Base-by-base conservation (phyloP, 2,797 vertebrate species). In the Limosa lapponica region DNA sequence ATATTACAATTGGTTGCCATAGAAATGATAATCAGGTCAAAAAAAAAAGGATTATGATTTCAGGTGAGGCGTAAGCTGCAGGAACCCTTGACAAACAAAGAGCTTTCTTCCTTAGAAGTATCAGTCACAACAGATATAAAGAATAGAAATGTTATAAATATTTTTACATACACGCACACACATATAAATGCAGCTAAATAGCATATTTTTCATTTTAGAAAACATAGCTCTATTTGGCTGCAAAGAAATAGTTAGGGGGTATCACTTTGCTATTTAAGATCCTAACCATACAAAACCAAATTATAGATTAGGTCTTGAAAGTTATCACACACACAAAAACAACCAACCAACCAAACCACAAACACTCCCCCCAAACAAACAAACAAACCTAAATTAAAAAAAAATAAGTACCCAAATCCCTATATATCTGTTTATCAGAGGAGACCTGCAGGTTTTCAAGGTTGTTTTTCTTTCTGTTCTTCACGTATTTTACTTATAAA, bases 11-110 rank as follows among this genome's bases (percentile, higher is more conserved):
- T 83, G 49, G 51, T 86, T 97, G 78, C 54, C 90, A 79, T 67
- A 91, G 94, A 96, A 97, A 95, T 95, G 4, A 90, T 94, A 93
- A 95, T 91, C 32, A 64, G 73, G 12, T 82, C 18, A 90, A 94
- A 95, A 16, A 67, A 92, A 54, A 85, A 94, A 75, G 16, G 17
- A 90, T 80, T 89, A 90, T 27, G 5, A 75, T 82, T 96, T 96
- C 62, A 92, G n/a, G 22, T 90, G 55, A 82, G 59, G 20, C 59
- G 86, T 61, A 86, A 94, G 25, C 67, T 94, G 43, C 17, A 84
- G 39, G 24, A 96, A 75, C 1, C 10, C 14, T 82, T 83, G 72
- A 41, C 44, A 91, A 78, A 44, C 19, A 90, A 87, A 70, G 34
- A 44, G 52, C 17, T 71, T 91, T 34, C 48, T 92, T 94, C 52